These are phyloP conservation scores for Peromyscus nudipes DNA, from an alignment of 2,797 vertebrate genomes.

Conservation along the genomic window DNA sequence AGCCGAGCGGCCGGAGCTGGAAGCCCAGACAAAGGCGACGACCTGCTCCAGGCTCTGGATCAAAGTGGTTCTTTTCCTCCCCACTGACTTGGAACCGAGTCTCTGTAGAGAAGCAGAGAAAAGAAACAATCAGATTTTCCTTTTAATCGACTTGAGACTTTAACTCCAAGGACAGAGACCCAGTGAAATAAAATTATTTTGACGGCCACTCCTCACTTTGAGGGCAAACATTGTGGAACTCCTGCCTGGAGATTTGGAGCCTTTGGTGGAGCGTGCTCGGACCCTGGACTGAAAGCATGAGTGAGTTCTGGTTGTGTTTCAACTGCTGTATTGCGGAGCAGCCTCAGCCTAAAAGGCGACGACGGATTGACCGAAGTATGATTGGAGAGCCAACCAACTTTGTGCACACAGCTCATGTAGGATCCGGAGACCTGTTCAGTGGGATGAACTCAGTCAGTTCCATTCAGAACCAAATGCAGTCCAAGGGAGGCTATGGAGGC, in stretches of 20 bases:
- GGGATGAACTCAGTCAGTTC: slow-evolving; percentile 95
- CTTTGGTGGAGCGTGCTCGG: slow-evolving; percentile 78
- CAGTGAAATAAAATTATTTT: slow-evolving; percentile 60
- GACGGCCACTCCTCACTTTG: slow-evolving; percentile 68
- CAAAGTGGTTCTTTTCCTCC: slow-evolving; percentile 72
- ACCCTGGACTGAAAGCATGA: slow-evolving; percentile 91
- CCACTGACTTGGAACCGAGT: slow-evolving; percentile 74
- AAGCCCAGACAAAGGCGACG: too few relatives aligned
- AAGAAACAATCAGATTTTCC: slow-evolving; percentile 71
- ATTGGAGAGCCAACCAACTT: slow-evolving; percentile 94
- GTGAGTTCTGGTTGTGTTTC: slow-evolving; percentile 96
- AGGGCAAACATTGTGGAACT: slow-evolving; percentile 70
- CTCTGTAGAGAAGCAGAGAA: slow-evolving; percentile 73
- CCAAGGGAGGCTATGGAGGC: too few relatives aligned
- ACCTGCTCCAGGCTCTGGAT: slow-evolving; percentile 67
- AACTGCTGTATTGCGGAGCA: slow-evolving; percentile 96
- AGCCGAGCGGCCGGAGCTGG: too few relatives aligned
- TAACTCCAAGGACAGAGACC: slow-evolving; percentile 34
- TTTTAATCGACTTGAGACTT: slow-evolving; percentile 53
- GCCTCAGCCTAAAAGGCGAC: slow-evolving; percentile 93
- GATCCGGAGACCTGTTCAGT: slow-evolving; percentile 93
- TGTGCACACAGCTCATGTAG: slow-evolving; percentile 93
- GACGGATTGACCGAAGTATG: slow-evolving; percentile 94
- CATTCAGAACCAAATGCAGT: too few relatives aligned
- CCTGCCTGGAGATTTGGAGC: slow-evolving; percentile 63